Base-by-base conservation (phyloP, 1,140 invertebrate species). In the Manduca sexta region DNA sequence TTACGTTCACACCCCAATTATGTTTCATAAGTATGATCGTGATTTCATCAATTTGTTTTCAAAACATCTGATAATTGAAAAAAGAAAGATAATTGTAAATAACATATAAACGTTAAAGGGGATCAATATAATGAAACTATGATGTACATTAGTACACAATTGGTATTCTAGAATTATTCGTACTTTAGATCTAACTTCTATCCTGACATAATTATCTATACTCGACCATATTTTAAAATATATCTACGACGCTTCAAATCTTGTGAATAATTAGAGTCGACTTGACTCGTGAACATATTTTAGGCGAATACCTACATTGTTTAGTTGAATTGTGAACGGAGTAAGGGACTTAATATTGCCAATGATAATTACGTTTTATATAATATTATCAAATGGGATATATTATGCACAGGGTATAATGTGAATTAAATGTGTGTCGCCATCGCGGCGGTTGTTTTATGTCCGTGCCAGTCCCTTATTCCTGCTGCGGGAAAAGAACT, bases 101-200 rank as follows among this genome's bases (percentile, higher is more conserved):
- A 84, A 74, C 81, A 72, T n/a, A 74, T 75, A 84, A 82, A 80
- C 69, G 71, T 80, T 76, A 83, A 83, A 72, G 66, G 81, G 81
- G 81, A 84, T 70, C 81, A 84, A 83, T 74, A 79, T 82, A 77
- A 78, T 74, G 74, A 79, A 66, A 80, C n/a, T n/a, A n/a, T 65
- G 64, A 72, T 80, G 81, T 81, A 80, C 69, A 63, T 64, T 71
- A 72, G 71, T 80, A 80, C 77, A 73, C 71, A 69, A 71, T 74
- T 75, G 79, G 72, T 82, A 82, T 74, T 76, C 75, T 84, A 84
- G 72, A 79, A 72, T 75, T 81, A 84, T 64, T 75, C 70, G 61
- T 71, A 74, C 69, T 77, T 62, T 79, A 82, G 72, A 74, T 66
- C 71, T 78, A 60, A 79, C 44, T 57, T 72, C 68, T 74, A 66